A percentile compares a stretch with the other conserved stretches of the same genome.
These are phyloP conservation scores for Heterotis niloticus DNA, from an alignment of 2,113 vertebrate genomes.

Conservation along the genomic window DNA sequence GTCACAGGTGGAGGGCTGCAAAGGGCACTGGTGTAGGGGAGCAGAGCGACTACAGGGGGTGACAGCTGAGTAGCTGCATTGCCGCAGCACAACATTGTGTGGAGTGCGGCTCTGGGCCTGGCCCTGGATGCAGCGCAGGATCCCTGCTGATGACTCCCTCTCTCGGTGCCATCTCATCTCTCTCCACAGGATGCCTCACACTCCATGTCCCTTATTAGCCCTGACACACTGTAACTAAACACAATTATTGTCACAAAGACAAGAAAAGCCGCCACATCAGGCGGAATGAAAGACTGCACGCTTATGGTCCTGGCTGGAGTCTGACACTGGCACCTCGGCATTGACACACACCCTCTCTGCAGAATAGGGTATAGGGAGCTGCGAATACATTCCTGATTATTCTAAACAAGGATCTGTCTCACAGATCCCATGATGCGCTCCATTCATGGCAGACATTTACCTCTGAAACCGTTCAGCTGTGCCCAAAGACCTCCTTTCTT, in stretches of 20 bases:
- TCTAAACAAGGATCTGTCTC: slow-evolving; percentile 13
- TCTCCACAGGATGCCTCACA: not conserved
- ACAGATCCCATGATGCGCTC: slow-evolving; percentile 4
- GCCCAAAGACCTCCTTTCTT: slow-evolving; percentile 10
- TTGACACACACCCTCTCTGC: not conserved
- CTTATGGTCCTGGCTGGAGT: not conserved
- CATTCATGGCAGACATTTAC: not conserved
- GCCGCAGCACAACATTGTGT: too few species aligned
- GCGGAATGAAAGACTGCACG: not conserved
- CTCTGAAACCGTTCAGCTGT: not conserved
- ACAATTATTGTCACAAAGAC: slow-evolving; percentile 12
- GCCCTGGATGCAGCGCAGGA: not conserved
- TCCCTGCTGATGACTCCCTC: not conserved
- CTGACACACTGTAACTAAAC: slow-evolving; percentile 42
- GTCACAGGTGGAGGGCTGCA: not conserved
- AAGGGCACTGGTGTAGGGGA: not conserved
- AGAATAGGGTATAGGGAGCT: too few species aligned
- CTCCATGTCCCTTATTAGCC: slow-evolving; percentile 40
- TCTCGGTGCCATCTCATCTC: not conserved
- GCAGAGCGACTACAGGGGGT: not conserved
- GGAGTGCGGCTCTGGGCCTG: too few species aligned
- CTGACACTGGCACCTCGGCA: not conserved
- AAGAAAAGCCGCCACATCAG: slow-evolving; percentile 4
- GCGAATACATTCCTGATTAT: slow-evolving; percentile 9
- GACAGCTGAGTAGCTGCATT: too few species aligned